phyloP scores from a whole-genome alignment of 2,113 vertebrate species.

The Thymallus thymallus region DNA sequence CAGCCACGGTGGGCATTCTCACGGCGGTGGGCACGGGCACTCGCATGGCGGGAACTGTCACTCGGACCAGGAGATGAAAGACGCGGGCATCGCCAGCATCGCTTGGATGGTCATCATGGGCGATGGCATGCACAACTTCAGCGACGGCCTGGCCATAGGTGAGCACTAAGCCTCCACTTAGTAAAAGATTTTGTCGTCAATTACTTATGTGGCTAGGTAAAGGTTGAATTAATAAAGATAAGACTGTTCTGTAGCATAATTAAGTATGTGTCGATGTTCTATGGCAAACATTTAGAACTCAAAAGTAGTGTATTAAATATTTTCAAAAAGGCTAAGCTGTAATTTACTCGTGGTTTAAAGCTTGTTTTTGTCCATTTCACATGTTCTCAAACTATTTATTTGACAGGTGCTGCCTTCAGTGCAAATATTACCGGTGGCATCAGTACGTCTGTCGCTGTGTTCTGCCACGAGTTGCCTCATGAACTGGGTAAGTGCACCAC shows the following conservation, averaged over 20 bases:
- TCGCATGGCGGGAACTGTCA: conserved; percentile 92
- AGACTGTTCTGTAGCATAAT: not conserved
- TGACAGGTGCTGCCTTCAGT: conserved; percentile 92
- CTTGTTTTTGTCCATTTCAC: no score
- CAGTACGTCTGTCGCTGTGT: conserved; percentile 97
- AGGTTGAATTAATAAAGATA: no score
- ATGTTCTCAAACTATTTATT: not conserved
- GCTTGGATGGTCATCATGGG: conserved; percentile 99
- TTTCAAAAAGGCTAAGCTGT: no score
- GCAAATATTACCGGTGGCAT: conserved; percentile 93
- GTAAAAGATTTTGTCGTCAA: no score
- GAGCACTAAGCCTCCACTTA: not conserved
- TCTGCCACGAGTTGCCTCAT: conserved; percentile 97
- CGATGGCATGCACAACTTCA: conserved; percentile 99
- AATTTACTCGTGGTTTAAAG: no score
- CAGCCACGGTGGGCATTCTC: conserved; percentile 28
- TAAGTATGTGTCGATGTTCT: not conserved
- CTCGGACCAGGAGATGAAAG: conserved; percentile 94
- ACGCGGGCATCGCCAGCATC: conserved; percentile 94
- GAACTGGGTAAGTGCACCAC: conserved; percentile 84
- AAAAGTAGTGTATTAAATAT: no score
- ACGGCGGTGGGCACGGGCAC: conserved; percentile 82
- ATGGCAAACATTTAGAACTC: no score
- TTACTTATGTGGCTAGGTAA: no score
- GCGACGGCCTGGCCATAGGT: conserved; percentile 90